phyloP scores from a whole-genome alignment of 2,113 vertebrate species.

The Dipodomys merriami region DNA sequence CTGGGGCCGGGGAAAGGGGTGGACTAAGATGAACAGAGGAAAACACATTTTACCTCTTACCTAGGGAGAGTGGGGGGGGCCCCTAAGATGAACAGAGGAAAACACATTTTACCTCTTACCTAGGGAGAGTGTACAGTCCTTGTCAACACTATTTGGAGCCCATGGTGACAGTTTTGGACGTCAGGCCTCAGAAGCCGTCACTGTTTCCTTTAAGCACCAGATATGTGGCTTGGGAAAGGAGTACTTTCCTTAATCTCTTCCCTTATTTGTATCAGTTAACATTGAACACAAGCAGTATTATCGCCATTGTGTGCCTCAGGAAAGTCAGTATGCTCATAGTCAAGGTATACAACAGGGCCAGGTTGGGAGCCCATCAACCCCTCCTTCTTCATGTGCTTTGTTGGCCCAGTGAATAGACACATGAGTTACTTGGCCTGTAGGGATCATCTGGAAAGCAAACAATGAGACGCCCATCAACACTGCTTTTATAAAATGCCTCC shows the following conservation, averaged over 20 bases:
- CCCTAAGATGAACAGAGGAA: background rate
- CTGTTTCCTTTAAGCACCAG: background rate
- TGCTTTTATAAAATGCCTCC: background rate
- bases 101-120: background rate
- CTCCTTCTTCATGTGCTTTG: background rate
- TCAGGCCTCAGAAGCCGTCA: background rate
- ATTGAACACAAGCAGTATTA: too few relatives aligned
- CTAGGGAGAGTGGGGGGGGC: too few relatives aligned
- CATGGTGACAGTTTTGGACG: background rate
- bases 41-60: background rate
- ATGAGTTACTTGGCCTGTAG: background rate
- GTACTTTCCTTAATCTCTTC: background rate
- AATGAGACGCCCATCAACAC: background rate
- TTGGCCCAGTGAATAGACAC: background rate
- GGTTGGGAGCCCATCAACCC: background rate
- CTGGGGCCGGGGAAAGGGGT: background rate
- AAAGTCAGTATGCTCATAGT: rapidly evolving
- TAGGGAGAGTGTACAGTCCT: rapidly evolving
- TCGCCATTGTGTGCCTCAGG: background rate
- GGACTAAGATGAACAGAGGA: background rate
- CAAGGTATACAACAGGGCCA: background rate
- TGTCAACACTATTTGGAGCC: background rate
- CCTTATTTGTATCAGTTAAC: background rate
- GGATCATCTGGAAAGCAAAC: background rate
- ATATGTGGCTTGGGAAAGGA: background rate